phyloP scores from a whole-genome alignment of 2,888 invertebrate genomes.

The Drosophila borborema region DNA sequence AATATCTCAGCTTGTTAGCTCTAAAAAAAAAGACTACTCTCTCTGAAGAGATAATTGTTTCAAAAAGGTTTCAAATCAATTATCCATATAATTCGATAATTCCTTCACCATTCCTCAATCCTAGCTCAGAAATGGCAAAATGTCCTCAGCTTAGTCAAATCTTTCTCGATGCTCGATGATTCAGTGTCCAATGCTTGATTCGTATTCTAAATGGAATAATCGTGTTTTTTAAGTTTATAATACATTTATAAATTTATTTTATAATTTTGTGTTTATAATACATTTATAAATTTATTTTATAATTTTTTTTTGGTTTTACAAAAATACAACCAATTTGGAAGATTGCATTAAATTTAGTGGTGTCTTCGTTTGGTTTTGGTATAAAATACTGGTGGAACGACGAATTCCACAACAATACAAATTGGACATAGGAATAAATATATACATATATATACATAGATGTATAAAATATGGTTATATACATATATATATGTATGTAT shows the following conservation, averaged over 20 bases:
- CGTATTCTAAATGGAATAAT: too few species aligned
- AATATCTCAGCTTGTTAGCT: too few species aligned
- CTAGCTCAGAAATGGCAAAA: too few species aligned
- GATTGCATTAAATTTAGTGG: constrained; percentile 14
- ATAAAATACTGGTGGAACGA: constrained; percentile 38
- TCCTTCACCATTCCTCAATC: too few species aligned
- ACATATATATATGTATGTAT: constrained; percentile 5
- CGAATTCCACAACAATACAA: constrained; percentile 2
- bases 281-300: constrained; percentile 7
- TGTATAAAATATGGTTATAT: constrained; percentile 12
- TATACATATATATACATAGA: constrained; percentile 1
- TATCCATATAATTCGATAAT: too few species aligned
- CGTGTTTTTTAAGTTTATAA: background rate
- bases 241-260: constrained; percentile 3
- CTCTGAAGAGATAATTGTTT: background rate
- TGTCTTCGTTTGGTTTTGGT: constrained; percentile 37
- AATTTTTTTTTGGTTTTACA: constrained; percentile 47
- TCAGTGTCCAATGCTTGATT: too few species aligned
- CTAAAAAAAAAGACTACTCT: too few species aligned
- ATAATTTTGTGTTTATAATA: constrained; percentile 3
- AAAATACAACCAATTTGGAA: constrained; percentile 36
- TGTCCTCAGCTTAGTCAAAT: too few species aligned
- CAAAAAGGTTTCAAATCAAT: too few species aligned
- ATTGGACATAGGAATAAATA: constrained; percentile 15
- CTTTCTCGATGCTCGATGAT: too few species aligned